Evolutionary conservation across 2,888 invertebrate genomes (phyloP).

Genomic region (Allolobophora icterica): DNA sequence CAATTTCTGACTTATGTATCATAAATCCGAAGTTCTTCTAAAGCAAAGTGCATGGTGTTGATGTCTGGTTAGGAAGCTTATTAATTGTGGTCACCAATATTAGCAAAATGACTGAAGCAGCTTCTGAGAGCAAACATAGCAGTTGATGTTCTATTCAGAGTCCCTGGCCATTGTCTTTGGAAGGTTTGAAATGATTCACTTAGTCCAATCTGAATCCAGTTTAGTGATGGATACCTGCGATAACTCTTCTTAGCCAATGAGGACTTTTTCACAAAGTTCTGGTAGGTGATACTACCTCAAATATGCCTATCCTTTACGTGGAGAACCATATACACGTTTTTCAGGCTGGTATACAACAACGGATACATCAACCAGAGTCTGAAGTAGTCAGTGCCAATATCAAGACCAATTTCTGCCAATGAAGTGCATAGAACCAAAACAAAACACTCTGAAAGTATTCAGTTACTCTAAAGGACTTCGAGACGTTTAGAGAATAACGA

Average conservation of each 20-base stretch:
- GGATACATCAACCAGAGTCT: not conserved
- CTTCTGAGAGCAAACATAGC: not conserved
- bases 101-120: not conserved
- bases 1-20: too few relatives aligned
- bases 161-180: not conserved
- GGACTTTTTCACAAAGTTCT: not conserved
- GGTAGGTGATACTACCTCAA: not conserved
- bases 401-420: not conserved
- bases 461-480: not conserved
- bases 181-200: not conserved
- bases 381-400: not conserved
- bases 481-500: not conserved
- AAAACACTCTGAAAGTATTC: slow-evolving; percentile 3
- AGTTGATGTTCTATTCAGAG: not conserved
- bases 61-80: too few relatives aligned
- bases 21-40: too few relatives aligned
- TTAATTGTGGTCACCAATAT: too few relatives aligned
- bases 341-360: not conserved
- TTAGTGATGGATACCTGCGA: not conserved
- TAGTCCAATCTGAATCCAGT: not conserved
- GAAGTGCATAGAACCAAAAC: not conserved
- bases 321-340: not conserved
- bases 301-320: not conserved
- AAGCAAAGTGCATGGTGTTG: too few relatives aligned
- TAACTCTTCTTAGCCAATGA: not conserved